Percentiles rank a stretch among this genome's conserved stretches.
These are phyloP conservation scores for Parotia lawesii DNA, from an alignment of 2,113 vertebrate species.

Conservation along the genomic window DNA sequence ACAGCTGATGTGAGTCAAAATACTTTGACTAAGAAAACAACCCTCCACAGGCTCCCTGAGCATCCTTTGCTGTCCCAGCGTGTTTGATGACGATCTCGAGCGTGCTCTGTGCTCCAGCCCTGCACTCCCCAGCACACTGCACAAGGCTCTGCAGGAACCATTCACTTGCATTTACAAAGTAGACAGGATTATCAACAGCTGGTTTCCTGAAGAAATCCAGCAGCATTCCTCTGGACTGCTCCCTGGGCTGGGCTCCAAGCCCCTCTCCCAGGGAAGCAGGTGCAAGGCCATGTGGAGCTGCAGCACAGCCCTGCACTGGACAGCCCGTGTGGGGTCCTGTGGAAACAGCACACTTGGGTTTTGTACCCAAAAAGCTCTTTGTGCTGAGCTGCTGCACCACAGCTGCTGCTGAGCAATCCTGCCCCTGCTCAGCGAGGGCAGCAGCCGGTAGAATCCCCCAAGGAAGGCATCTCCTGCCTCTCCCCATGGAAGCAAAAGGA, in stretches of 20 bases:
- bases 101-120: neutral
- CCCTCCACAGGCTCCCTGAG: neutral
- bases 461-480: neutral
- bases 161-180: neutral
- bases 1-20: neutral
- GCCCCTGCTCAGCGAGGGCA: accelerated
- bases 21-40: neutral
- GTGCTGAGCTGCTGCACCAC: neutral
- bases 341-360: neutral
- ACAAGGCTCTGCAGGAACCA: neutral
- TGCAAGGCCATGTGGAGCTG: neutral
- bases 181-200: neutral
- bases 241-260: neutral
- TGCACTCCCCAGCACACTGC: neutral
- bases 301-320: neutral
- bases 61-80: neutral
- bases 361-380: neutral
- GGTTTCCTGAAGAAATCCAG: neutral
- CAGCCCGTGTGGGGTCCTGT: accelerated
- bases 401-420: neutral
- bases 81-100: neutral
- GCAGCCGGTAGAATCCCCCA: neutral
- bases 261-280: neutral
- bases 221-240: neutral
- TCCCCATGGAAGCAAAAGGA: neutral